Conservation (phyloP, 2,888 invertebrate genomes). For the Trissoscelio sp. region DNA sequence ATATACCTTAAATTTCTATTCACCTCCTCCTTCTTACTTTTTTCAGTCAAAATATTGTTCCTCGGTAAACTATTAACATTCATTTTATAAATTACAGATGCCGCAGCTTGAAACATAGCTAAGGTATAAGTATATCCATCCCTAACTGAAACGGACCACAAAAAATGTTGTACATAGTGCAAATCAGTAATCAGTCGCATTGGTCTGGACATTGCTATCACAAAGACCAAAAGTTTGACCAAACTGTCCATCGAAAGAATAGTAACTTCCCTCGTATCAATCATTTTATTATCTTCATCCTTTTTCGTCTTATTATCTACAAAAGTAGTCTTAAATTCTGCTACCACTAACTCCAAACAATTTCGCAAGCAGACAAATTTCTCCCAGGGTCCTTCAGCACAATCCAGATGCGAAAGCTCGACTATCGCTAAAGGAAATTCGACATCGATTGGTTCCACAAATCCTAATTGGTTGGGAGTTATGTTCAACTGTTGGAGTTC, state of each 20-base stretch:
- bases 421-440: constrained; percentile 84
- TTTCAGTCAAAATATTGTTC: neutral
- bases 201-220: constrained; percentile 83
- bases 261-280: constrained; percentile 62
- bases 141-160: constrained; percentile 74
- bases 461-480: constrained; percentile 82
- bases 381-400: constrained; percentile 82
- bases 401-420: constrained; percentile 83
- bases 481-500: constrained; percentile 78
- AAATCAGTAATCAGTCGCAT: constrained; percentile 83
- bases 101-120: constrained; percentile 72
- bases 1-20: too few relatives aligned
- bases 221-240: constrained; percentile 81
- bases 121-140: constrained; percentile 73
- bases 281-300: constrained; percentile 59
- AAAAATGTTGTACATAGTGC: constrained; percentile 82
- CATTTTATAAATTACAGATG: constrained; percentile 71
- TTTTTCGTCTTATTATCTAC: constrained; percentile 78
- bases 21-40: neutral
- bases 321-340: constrained; percentile 83
- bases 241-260: constrained; percentile 77
- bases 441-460: constrained; percentile 75
- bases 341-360: constrained; percentile 83
- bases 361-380: constrained; percentile 83
- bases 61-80: constrained; percentile 66